Base-by-base conservation (phyloP, 1,140 invertebrate genomes). In the Oscheius sp. region DNA sequence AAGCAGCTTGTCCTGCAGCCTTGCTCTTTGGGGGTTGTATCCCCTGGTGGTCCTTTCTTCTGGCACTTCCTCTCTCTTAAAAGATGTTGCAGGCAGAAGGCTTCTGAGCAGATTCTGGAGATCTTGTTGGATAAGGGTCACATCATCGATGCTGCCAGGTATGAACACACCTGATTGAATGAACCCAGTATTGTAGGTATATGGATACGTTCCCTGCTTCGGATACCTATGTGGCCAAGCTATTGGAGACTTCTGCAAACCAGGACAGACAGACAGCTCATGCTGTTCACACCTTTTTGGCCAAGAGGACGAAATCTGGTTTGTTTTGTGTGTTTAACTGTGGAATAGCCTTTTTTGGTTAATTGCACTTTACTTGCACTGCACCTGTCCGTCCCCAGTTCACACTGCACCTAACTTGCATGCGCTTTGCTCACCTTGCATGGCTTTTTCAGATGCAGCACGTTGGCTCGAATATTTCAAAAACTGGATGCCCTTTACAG, bases 141-240 rank as follows among this genome's bases (percentile, higher is more conserved):
- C 35, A 49, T 68, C 32, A 38, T 68, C 26, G 67, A 68, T n/a
- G 67, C 67, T 3, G 52, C 55, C 29, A 7, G 67, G 38, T 68
- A n/a, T n/a, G n/a, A n/a, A n/a, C n/a, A n/a, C n/a, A n/a, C n/a
- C n/a, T n/a, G n/a, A n/a, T n/a, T n/a, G n/a, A n/a, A n/a, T n/a
- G n/a, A n/a, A n/a, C n/a, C n/a, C n/a, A n/a, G n/a, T n/a, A n/a
- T n/a, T n/a, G n/a, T n/a, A n/a, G n/a, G n/a, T n/a, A 13, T 23
- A 23, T 55, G 23, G 49, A 55, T 26, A 55, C 4, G 15, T 7
- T 55, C 49, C 49, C 7, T 4, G 49, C 28, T 26, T 55, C 49
- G 15, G 49, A 55, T 26, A 55, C 49, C 7, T 55, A 55, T 26
- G 28, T 55, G 15, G 7, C 7, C 4, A 55, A 55, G 28, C 49